Evolutionary conservation across 1,140 invertebrate genomes (phyloP), one percentile per base, ranked within the genome.

Genomic region (Pseudobourletiella spinata): DNA sequence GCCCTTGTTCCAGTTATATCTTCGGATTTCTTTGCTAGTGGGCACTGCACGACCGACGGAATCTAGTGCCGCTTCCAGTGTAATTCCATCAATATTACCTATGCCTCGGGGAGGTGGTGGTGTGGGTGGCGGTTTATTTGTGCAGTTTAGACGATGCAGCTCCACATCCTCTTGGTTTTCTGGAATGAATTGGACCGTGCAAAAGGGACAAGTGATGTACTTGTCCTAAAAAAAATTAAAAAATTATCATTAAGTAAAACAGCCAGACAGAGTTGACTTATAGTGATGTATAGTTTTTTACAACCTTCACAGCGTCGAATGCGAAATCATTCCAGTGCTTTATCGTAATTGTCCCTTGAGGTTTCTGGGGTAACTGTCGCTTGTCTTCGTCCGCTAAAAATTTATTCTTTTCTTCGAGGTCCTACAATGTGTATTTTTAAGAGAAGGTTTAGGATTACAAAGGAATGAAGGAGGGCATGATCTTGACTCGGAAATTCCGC

Each of bases 261-360:
- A 52, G 22, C 22, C 22, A 6, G 4, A 8, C 16, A 52, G 29
- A 16, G 6, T 8, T 11, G 15, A 22, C 8, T 26, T 14, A 14
- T 52, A 22, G 22, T 25, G 8, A 22, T 30, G 8, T 16, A 15
- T 26, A 54, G 11, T 4, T 22, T 48, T 48, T 48, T 22, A 11
- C 44, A 11, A 55, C 52, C 29, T 55, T 55, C 2, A 55, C 4
- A 55, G 29, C 32, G 11, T 55, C 52, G 16, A 22, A 22, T 6
- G 52, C 52, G 39, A 55, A 55, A 15, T 55, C 30, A 39, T 55
- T 55, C 52, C 52, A 55, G 39, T 32, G 28, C 22, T 32, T n/a
- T n/a, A 55, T 55, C 3, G 52, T 55, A 16, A 55, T 55, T 15
- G 32, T 39, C 4, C 52, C 52, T 35, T 39, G 28, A 32, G 52